Percentiles rank a stretch among this genome's conserved stretches.
Conservation (phyloP, 2,797 vertebrate species). For the Sandelia bainsii region DNA sequence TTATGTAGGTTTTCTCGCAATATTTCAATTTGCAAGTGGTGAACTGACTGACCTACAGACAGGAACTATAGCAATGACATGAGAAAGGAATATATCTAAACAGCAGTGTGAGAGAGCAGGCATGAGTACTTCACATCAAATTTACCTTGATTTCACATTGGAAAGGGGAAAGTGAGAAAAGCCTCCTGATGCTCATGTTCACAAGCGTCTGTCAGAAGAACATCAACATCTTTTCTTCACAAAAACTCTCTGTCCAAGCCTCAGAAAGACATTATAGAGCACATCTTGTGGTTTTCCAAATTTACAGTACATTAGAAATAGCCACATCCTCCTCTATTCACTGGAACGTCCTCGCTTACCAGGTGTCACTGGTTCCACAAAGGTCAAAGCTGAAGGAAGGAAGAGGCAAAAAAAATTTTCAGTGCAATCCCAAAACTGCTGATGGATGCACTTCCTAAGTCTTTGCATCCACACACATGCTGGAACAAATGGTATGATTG, state of each 20-base stretch:
- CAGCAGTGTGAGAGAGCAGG: constrained; percentile 81
- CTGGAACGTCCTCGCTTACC: constrained; percentile 68
- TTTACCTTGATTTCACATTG: constrained; percentile 80
- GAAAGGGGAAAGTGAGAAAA: constrained; percentile 28
- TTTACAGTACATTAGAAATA: constrained; percentile 40
- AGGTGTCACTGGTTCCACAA: constrained; percentile 68
- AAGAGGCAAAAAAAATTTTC: constrained; percentile 79
- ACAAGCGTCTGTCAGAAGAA: constrained; percentile 80
- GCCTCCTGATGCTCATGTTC: constrained; percentile 80
- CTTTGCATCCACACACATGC: constrained; percentile 52
- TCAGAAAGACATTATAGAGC: constrained; percentile 23
- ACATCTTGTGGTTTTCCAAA: constrained; percentile 41
- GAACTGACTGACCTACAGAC: not conserved
- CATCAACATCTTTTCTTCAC: constrained; percentile 45
- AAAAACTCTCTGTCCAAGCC: constrained; percentile 33
- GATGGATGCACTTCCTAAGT: constrained; percentile 79
- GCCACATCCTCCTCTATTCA: constrained; percentile 43
- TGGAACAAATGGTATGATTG: constrained; percentile 69
- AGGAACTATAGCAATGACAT: constrained; percentile 74
- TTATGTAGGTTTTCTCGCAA: no score
- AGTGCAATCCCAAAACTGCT: constrained; percentile 73
- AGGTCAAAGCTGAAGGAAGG: constrained; percentile 81
- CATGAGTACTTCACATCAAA: constrained; percentile 79
- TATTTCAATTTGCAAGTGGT: no score
- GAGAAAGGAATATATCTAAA: constrained; percentile 75